Percentiles rank a stretch among this genome's conserved stretches.
phyloP scores from a whole-genome alignment of 2,888 invertebrate species.

The Drosophila mimetica region DNA sequence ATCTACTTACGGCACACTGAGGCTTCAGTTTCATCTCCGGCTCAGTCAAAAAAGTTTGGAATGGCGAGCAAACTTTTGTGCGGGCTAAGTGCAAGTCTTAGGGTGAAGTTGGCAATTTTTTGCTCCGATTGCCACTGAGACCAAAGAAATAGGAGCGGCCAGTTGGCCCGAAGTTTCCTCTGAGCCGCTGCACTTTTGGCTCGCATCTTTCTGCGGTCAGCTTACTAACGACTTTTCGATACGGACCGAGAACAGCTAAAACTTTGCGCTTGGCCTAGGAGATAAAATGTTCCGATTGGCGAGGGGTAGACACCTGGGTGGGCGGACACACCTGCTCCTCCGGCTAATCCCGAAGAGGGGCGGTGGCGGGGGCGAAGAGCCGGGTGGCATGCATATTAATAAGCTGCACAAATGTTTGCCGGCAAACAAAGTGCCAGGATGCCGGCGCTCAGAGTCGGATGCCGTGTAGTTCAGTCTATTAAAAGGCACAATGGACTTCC shows the following conservation, averaged over 20 bases:
- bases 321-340: slow-evolving; percentile 25
- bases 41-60: slow-evolving; percentile 54
- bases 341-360: slow-evolving; percentile 43
- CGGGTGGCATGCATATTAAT: slow-evolving; percentile 67
- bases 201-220: slow-evolving; percentile 65
- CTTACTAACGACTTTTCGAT: slow-evolving; percentile 78
- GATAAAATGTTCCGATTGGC: slow-evolving; percentile 70
- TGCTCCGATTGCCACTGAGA: slow-evolving; percentile 50
- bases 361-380: neutral
- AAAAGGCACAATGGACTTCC: slow-evolving; percentile 62
- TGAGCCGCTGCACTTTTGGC: slow-evolving; percentile 28
- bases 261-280: slow-evolving; percentile 60
- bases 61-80: slow-evolving; percentile 56
- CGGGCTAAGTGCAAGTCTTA: slow-evolving; percentile 67
- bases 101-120: slow-evolving; percentile 59
- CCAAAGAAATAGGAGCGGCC: slow-evolving; percentile 42
- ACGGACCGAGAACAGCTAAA: slow-evolving; percentile 50
- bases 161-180: slow-evolving; percentile 32
- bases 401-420: slow-evolving; percentile 72
- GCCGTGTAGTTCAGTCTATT: slow-evolving; percentile 65
- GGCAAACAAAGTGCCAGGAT: slow-evolving; percentile 53
- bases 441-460: slow-evolving; percentile 24
- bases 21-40: slow-evolving; percentile 44
- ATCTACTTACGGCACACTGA: slow-evolving; percentile 58
- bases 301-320: slow-evolving; percentile 1